These are phyloP conservation scores for Callipepla squamata DNA, from an alignment of 2,113 vertebrate genomes.

Conservation along the genomic window DNA sequence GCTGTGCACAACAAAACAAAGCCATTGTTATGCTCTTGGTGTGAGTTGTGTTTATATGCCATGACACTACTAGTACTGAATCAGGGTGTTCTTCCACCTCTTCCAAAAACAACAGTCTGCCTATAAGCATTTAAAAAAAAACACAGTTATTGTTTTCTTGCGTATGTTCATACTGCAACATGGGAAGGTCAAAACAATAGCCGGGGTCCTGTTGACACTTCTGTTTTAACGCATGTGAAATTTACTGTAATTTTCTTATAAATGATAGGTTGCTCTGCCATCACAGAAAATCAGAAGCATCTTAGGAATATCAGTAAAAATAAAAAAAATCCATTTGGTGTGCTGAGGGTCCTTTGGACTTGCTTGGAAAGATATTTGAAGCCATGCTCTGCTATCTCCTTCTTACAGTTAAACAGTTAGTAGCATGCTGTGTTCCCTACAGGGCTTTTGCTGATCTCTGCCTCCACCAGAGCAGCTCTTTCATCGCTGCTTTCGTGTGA, in stretches of 20 bases:
- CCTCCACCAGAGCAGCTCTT: not conserved
- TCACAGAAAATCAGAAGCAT: not conserved
- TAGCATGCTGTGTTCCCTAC: not conserved
- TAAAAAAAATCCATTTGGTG: not conserved
- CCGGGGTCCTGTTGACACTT: slow-evolving; percentile 14
- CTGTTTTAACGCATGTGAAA: slow-evolving; percentile 55
- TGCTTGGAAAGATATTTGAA: slow-evolving; percentile 4
- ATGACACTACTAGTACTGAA: slow-evolving; percentile 50
- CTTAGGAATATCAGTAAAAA: not conserved
- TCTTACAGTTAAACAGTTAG: not conserved
- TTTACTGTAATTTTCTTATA: slow-evolving; percentile 37
- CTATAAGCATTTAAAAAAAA: slow-evolving; percentile 48
- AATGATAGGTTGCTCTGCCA: not conserved
- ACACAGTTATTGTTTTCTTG: slow-evolving; percentile 46
- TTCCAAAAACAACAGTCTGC: slow-evolving; percentile 35
- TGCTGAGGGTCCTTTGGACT: not conserved
- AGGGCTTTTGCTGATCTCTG: not conserved
- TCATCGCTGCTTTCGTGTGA: not conserved
- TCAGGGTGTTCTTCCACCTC: slow-evolving; percentile 49
- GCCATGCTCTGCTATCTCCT: not conserved
- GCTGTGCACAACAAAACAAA: slow-evolving; percentile 67
- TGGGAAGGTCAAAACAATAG: slow-evolving; percentile 53
- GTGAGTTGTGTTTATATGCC: slow-evolving; percentile 52
- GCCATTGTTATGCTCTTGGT: slow-evolving; percentile 55
- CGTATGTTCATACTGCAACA: not conserved